Evolutionary conservation across 1,140 invertebrate genomes (phyloP).

Genomic region (Aphelinus atriplicis): DNA sequence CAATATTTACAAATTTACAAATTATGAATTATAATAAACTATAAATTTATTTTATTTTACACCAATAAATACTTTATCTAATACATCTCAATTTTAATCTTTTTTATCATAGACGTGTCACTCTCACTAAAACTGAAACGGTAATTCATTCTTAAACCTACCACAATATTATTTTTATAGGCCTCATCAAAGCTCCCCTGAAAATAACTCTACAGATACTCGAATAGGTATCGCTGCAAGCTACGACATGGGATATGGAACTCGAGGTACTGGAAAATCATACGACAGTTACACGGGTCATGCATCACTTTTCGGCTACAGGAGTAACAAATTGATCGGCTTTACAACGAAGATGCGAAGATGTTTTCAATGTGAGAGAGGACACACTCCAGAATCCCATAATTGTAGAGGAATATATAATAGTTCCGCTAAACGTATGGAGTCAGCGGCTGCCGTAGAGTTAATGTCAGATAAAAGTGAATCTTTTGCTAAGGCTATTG

Average conservation of each 20-base stretch:
- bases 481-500: constrained; percentile 29
- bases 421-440: constrained; percentile 18
- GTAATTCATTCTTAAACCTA: too few relatives aligned
- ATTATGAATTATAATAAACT: too few relatives aligned
- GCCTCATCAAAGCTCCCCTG: too few relatives aligned
- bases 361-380: constrained; percentile 19
- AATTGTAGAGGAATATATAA: constrained; percentile 17
- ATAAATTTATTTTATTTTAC: too few relatives aligned
- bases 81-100: too few relatives aligned
- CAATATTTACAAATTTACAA: too few relatives aligned
- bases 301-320: not conserved
- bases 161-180: too few relatives aligned
- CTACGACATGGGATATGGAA: constrained; percentile 16
- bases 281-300: constrained; percentile 20
- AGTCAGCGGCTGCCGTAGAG: constrained; percentile 14
- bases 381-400: constrained; percentile 5
- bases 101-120: too few relatives aligned
- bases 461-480: constrained; percentile 33
- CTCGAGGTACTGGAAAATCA: constrained; percentile 2
- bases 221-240: not conserved
- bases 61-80: too few relatives aligned
- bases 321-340: not conserved
- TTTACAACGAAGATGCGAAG: constrained; percentile 4
- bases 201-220: too few relatives aligned
- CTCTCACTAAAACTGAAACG: too few relatives aligned